Evolutionary conservation across 2,888 invertebrate genomes (phyloP).

Genomic region (Melieria omissa): DNA sequence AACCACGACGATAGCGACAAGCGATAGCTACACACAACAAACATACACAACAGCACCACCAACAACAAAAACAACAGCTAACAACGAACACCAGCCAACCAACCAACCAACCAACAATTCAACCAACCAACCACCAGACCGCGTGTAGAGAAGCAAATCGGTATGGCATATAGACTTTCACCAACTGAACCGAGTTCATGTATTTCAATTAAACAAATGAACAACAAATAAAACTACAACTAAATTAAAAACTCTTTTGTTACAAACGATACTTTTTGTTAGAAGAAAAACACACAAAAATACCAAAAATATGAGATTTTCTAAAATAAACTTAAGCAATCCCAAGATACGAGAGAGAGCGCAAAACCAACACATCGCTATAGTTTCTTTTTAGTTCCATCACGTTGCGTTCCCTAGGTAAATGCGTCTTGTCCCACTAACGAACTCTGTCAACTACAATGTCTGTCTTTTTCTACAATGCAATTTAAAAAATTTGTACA

Average conservation of each 20-base stretch:
- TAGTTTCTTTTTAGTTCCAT: no score
- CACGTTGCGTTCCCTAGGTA: no score
- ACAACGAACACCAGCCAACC: not conserved
- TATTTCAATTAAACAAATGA: conserved; percentile 64
- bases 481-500: no score
- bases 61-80: conserved; percentile 6
- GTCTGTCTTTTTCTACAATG: no score
- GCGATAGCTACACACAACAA: not conserved
- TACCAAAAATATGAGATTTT: conserved; percentile 26
- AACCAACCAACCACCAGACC: not conserved
- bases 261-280: conserved; percentile 30
- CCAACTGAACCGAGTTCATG: conserved; percentile 50
- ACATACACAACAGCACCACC: not conserved
- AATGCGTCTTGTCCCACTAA: no score
- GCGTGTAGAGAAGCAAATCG: conserved; percentile 17
- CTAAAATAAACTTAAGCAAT: conserved; percentile 32
- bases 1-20: not conserved
- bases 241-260: conserved; percentile 43
- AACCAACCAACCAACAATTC: not conserved
- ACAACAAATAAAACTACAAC: conserved; percentile 52
- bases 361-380: not conserved
- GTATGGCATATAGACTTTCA: not conserved
- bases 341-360: conserved; percentile 29
- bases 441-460: no score
- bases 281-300: conserved; percentile 30